Conservation (phyloP, 2,888 invertebrate species). For the Pinctada fucata region DNA sequence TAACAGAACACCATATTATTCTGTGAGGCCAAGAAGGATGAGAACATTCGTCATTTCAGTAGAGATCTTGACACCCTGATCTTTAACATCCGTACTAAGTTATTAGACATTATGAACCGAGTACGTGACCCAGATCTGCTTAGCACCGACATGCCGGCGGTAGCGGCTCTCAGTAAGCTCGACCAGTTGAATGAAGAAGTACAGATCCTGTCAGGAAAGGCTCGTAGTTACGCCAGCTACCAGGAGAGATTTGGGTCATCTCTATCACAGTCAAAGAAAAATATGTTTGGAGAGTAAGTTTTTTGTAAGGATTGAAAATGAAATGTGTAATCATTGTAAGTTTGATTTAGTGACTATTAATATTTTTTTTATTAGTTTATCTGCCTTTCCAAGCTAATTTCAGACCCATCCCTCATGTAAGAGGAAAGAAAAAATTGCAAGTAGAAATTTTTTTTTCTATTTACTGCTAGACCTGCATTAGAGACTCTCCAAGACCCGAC, state of each 20-base stretch:
- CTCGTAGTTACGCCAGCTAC: conserved; percentile 75
- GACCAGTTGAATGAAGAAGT: conserved; percentile 73
- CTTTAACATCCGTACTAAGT: conserved; percentile 66
- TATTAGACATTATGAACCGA: conserved; percentile 72
- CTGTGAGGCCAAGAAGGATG: conserved; percentile 77
- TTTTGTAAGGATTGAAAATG: not conserved
- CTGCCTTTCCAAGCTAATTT: too few species aligned
- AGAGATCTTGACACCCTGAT: conserved; percentile 73
- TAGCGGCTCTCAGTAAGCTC: conserved; percentile 73
- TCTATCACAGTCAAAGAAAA: conserved; percentile 66
- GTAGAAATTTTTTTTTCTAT: too few species aligned
- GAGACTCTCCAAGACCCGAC: too few species aligned
- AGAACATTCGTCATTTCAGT: conserved; percentile 76
- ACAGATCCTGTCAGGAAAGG: conserved; percentile 67
- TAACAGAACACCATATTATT: conserved; percentile 74
- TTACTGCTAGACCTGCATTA: too few species aligned
- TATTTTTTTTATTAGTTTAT: not conserved
- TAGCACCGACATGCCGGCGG: conserved; percentile 70
- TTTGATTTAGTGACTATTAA: not conserved
- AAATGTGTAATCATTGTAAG: too few species aligned
- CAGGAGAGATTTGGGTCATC: conserved; percentile 76
- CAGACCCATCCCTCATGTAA: too few species aligned
- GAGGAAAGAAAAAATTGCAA: too few species aligned
- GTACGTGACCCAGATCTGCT: conserved; percentile 74
- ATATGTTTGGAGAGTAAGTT: conserved; percentile 63